A percentile compares a stretch with the other conserved stretches of the same genome.
These are phyloP conservation scores for Agrotis exclamationis DNA, from an alignment of 2,888 invertebrate species.

Conservation along the genomic window DNA sequence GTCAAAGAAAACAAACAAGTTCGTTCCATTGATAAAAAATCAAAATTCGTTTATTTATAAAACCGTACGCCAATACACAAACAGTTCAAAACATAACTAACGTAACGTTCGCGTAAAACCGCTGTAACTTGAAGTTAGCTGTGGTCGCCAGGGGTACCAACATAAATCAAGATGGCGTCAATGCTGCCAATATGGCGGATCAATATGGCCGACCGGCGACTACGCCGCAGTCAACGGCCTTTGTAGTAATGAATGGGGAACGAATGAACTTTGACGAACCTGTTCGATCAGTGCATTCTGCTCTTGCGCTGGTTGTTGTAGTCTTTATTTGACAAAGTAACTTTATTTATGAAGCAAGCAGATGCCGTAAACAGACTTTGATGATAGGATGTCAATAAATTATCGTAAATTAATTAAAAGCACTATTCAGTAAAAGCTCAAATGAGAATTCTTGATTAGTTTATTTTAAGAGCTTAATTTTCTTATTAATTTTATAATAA, in stretches of 20 bases:
- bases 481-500: too few relatives aligned
- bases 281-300: constrained; percentile 71
- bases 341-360: constrained; percentile 24
- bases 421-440: background rate
- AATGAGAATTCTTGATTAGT: background rate
- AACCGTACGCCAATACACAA: constrained; percentile 67
- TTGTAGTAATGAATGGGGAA: constrained; percentile 81
- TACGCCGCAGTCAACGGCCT: constrained; percentile 80
- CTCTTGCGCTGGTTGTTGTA: constrained; percentile 62
- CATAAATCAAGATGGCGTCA: constrained; percentile 58
- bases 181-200: constrained; percentile 57
- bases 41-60: constrained; percentile 64
- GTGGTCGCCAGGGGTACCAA: constrained; percentile 59
- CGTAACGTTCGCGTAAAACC: constrained; percentile 83
- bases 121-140: constrained; percentile 80
- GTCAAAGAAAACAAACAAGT: constrained; percentile 58
- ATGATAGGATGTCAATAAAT: constrained; percentile 17
- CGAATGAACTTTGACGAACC: constrained; percentile 79
- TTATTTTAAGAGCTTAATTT: background rate
- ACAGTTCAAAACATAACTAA: constrained; percentile 86
- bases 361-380: background rate
- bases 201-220: constrained; percentile 64
- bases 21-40: constrained; percentile 78
- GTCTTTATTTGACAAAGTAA: constrained; percentile 25
- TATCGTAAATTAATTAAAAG: background rate